Conservation (phyloP, 2,797 vertebrate genomes). For the Xiphophorus birchmanni region DNA sequence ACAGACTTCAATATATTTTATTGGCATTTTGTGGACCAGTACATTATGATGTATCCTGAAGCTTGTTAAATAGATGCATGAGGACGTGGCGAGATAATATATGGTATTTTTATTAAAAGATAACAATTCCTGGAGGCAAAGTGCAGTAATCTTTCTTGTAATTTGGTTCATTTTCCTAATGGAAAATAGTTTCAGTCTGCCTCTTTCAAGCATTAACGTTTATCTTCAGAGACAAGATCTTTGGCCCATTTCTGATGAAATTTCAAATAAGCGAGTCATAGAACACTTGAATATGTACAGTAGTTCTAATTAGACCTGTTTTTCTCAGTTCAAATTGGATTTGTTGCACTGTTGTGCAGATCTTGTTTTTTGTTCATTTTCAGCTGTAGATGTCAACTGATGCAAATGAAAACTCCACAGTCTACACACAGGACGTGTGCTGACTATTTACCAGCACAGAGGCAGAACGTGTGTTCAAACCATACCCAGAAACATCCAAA, state of each 20-base stretch:
- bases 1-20: not conserved
- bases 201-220: conserved; percentile 43
- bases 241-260: conserved; percentile 4
- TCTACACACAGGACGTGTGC: not conserved
- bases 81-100: not conserved
- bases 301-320: not conserved
- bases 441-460: not conserved
- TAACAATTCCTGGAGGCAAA: conserved; percentile 45
- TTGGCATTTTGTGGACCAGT: not conserved
- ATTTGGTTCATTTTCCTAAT: conserved; percentile 47
- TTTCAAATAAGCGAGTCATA: not conserved
- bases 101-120: conserved; percentile 31
- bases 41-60: not conserved
- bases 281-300: not conserved
- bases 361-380: not conserved
- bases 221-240: conserved; percentile 39
- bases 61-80: not conserved
- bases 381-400: not conserved
- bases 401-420: not conserved
- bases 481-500: not conserved
- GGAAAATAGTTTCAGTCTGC: conserved; percentile 43
- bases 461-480: conserved; percentile 10
- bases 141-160: conserved; percentile 27
- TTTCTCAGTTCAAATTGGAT: not conserved
- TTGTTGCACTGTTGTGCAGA: not conserved